Evolutionary conservation across 2,888 invertebrate species (phyloP), one percentile per base, ranked within the genome.

Genomic region (Macrophya annulata): DNA sequence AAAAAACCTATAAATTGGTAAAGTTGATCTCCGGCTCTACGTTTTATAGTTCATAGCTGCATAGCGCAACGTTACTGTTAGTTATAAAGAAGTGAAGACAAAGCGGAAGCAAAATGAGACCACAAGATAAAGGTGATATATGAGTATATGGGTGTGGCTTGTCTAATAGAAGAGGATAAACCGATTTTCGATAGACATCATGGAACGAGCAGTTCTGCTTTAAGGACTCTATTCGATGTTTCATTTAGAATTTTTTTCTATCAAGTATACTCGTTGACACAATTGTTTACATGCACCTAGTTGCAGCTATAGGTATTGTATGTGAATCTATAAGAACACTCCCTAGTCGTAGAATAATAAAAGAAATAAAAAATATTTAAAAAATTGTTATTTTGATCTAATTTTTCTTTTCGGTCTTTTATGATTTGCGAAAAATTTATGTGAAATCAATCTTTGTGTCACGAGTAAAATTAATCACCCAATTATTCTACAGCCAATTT

Each of bases 71-170:
- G 15, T n/a, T 17, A 15, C 21, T 43, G 72, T 74, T 74, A 45
- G 72, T 77, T 51, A 77, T 77, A 51, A 77, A 51, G 77, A 37
- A 77, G 51, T 9, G 55, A 74, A 74, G 74, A 74, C 74, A 74
- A 74, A 74, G 45, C 76, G 79, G 59, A 59, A 79, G 59, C 59
- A 79, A 79, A 79, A 79, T 79, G 55, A 59, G 79, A 40, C 59
- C 79, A 59, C 77, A 79, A 79, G 79, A 79, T 79, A 79, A 79
- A 79, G 59, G 25, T 79, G 79, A 79, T 79, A 40, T 79, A 79
- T 12, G 51, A 31, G 59, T n/a, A 10, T 21, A 10, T 40, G 62
- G 59, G 81, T 81, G 81, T 81, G 59, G 59, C 81, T 81, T 62
- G 40, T 62, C 40, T 59, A 77, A 77, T 31, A 77, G 55, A 77